Conservation (phyloP, 2,888 invertebrate species). For the Malthinus flaveolus region DNA sequence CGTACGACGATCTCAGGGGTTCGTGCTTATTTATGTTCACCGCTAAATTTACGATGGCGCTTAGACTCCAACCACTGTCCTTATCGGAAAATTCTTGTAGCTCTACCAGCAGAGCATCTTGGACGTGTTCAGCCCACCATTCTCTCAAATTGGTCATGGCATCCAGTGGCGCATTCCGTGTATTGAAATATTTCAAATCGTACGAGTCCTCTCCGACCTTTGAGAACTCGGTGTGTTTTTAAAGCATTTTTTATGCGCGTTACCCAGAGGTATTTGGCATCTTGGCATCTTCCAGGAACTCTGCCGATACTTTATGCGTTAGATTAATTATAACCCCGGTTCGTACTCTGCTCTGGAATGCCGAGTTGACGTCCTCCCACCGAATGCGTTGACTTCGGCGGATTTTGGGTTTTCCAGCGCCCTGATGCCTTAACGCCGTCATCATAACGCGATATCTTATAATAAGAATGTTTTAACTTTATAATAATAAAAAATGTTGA, state of each 20-base stretch:
- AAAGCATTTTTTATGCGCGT: not conserved
- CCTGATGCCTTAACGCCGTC: not conserved
- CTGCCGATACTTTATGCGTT: not conserved
- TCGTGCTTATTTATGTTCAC: not conserved
- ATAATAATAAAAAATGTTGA: too few species aligned
- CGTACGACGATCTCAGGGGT: constrained; percentile 15
- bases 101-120: not conserved
- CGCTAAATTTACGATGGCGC: not conserved
- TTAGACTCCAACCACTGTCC: not conserved
- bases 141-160: not conserved
- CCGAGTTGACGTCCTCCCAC: not conserved
- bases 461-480: too few species aligned
- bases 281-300: not conserved
- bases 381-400: not conserved
- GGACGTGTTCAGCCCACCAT: not conserved
- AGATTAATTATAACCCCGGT: not conserved
- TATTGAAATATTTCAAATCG: not conserved
- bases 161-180: not conserved
- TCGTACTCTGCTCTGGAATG: not conserved
- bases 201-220: too few species aligned
- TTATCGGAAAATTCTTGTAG: not conserved
- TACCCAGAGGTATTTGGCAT: too few species aligned
- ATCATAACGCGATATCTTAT: not conserved
- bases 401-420: not conserved
- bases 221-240: too few species aligned